Conservation (phyloP, 2,113 vertebrate species). For the Campylomormyrus tamandua region DNA sequence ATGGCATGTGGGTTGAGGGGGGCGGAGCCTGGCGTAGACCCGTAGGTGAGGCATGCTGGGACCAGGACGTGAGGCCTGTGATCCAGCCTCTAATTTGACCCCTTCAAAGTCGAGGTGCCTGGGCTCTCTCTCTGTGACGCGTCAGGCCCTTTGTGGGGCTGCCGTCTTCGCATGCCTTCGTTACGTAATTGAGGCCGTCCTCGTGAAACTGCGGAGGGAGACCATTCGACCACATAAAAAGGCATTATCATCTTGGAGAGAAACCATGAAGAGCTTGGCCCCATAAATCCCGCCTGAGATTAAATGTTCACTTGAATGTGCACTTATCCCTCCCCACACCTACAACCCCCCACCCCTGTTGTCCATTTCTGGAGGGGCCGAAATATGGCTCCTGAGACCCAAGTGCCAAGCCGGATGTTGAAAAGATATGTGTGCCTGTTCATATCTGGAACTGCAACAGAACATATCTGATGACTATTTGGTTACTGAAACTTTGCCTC, state of each 20-base stretch:
- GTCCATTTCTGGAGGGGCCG: neutral
- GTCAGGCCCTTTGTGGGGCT: neutral
- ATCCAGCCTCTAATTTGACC: constrained; percentile 25
- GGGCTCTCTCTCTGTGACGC: constrained; percentile 3
- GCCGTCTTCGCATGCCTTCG: neutral
- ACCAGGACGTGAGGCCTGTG: constrained; percentile 13
- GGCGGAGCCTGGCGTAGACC: constrained; percentile 11
- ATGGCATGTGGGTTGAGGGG: neutral
- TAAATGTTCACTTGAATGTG: neutral
- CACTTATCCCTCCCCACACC: neutral
- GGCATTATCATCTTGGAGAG: constrained; percentile 4
- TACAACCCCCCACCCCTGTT: neutral
- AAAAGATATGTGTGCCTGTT: neutral
- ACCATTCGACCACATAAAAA: neutral
- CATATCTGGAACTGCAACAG: neutral
- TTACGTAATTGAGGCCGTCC: neutral
- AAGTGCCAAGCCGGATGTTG: neutral
- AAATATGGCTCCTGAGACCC: neutral
- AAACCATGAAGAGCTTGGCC: neutral
- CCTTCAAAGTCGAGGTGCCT: constrained; percentile 29
- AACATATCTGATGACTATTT: neutral
- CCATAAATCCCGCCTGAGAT: neutral
- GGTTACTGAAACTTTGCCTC: neutral
- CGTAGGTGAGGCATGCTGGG: constrained; percentile 26
- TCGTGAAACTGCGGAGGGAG: neutral